A percentile compares a stretch with the other conserved stretches of the same genome.
Evolutionary conservation across 2,888 invertebrate species (phyloP).

Genomic region (Platycnemis pennipes): DNA sequence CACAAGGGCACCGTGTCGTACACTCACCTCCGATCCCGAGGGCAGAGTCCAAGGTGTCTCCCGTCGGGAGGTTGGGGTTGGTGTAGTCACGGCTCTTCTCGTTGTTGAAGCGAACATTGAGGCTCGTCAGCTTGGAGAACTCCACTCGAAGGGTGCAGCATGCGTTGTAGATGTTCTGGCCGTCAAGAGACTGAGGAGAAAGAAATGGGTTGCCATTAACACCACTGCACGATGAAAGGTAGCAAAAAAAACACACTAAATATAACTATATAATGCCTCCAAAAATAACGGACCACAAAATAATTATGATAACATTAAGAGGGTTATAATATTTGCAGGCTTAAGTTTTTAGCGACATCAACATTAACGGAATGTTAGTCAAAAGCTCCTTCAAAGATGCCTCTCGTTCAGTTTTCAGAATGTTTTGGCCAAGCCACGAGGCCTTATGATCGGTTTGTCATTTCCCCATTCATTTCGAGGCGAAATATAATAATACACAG

Average conservation of each 20-base stretch:
- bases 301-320: too few relatives aligned
- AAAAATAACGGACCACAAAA: too few relatives aligned
- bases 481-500: too few relatives aligned
- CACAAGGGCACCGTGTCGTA: conserved; percentile 79
- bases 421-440: too few relatives aligned
- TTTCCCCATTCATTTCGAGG: too few relatives aligned
- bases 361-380: too few relatives aligned
- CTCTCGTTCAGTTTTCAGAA: too few relatives aligned
- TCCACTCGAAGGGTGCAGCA: conserved; percentile 99
- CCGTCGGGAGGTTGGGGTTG: conserved; percentile 97
- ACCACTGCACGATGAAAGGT: background rate
- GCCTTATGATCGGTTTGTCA: too few relatives aligned
- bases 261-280: too few relatives aligned
- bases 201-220: background rate
- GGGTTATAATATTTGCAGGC: too few relatives aligned
- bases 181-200: conserved; percentile 90
- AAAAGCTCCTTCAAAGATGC: too few relatives aligned
- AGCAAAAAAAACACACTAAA: background rate
- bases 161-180: conserved; percentile 99
- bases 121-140: conserved; percentile 98
- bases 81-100: conserved; percentile 99
- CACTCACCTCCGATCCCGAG: conserved; percentile 81
- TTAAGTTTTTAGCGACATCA: too few relatives aligned
- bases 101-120: conserved; percentile 99
- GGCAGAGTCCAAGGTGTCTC: conserved; percentile 85